phyloP scores from a whole-genome alignment of 1,140 invertebrate species.

The Nephotettix cincticeps region DNA sequence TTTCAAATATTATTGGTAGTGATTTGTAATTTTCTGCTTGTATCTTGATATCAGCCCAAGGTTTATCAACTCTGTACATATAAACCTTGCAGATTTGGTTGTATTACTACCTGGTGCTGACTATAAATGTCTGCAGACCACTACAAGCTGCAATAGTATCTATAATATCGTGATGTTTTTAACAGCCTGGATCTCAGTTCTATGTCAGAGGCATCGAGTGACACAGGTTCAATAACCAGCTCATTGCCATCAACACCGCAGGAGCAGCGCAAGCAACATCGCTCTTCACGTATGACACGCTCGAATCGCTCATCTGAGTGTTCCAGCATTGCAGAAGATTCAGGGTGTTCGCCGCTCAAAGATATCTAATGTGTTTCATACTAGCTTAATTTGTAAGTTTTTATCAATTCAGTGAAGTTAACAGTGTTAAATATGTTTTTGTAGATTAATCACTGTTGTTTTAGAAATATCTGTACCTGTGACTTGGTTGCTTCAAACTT shows the following conservation, averaged over 20 bases:
- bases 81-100: too few species aligned
- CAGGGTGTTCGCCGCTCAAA: neutral
- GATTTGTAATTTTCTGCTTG: too few species aligned
- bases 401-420: neutral
- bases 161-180: neutral
- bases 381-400: neutral
- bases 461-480: neutral
- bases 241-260: neutral
- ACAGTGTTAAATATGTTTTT: neutral
- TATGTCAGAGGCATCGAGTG: neutral
- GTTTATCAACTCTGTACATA: too few species aligned
- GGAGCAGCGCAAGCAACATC: neutral
- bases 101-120: too few species aligned
- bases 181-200: neutral
- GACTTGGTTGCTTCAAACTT: slow-evolving; percentile 4
- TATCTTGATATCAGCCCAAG: too few species aligned
- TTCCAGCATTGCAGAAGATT: neutral
- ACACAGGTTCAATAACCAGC: neutral
- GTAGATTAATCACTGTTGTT: neutral
- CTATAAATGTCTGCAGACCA: too few species aligned
- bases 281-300: neutral
- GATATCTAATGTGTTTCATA: neutral
- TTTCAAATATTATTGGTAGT: too few species aligned
- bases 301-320: neutral
- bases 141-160: too few species aligned